Evolutionary conservation across 2,113 vertebrate genomes (phyloP).

Genomic region (Chiloscyllium plagiosum): DNA sequence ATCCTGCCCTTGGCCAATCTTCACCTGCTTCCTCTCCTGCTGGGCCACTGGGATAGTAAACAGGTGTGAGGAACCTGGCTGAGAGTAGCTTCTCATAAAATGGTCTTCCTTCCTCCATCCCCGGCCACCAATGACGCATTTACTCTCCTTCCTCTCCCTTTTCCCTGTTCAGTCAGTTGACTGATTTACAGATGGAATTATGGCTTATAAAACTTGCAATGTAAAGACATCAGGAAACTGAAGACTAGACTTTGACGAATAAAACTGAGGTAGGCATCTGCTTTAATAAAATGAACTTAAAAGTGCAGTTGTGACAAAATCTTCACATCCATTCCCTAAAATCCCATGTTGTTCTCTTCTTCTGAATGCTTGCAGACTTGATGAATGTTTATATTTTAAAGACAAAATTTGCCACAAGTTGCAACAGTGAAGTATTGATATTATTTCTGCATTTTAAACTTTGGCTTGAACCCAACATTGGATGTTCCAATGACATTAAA

Average conservation of each 20-base stretch:
- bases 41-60: not conserved
- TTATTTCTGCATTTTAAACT: not conserved
- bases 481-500: not conserved
- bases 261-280: not conserved
- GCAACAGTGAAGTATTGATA: not conserved
- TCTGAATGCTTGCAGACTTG: not conserved
- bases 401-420: not conserved
- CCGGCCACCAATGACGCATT: not conserved
- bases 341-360: not conserved
- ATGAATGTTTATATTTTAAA: not conserved
- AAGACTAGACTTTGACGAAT: not conserved
- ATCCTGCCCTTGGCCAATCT: not conserved
- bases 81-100: no score
- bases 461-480: not conserved
- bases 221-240: not conserved
- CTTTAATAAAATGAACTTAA: not conserved
- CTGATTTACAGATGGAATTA: not conserved
- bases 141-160: not conserved
- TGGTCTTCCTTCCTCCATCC: not conserved
- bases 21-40: not conserved
- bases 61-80: not conserved
- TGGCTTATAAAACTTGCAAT: no score
- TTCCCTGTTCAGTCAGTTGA: not conserved
- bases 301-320: not conserved
- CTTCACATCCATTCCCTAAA: not conserved